Percentiles rank a stretch among this genome's conserved stretches.
These are phyloP conservation scores for Hanleya hanleyi DNA, from an alignment of 2,888 invertebrate species.

Conservation along the genomic window DNA sequence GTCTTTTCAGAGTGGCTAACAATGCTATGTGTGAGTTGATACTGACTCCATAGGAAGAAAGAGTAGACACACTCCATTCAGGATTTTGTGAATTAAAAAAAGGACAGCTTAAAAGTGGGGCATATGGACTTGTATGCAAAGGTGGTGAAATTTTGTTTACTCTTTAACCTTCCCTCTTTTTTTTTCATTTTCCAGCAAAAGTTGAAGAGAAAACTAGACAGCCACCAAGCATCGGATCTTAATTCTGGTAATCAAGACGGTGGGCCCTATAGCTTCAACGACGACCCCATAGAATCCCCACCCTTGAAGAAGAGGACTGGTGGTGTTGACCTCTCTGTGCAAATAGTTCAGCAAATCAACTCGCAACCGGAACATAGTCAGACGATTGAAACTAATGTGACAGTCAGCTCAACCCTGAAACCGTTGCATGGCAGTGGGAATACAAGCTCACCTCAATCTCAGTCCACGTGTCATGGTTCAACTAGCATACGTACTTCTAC, in stretches of 20 bases:
- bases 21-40: background rate
- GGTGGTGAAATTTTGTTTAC: background rate
- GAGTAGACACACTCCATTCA: too few relatives aligned
- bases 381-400: slow-evolving; percentile 92
- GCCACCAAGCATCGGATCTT: slow-evolving; percentile 11
- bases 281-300: slow-evolving; percentile 19
- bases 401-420: slow-evolving; percentile 85
- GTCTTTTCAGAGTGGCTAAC: background rate
- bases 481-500: slow-evolving; percentile 45
- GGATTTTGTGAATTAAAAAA: background rate
- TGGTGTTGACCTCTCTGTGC: slow-evolving; percentile 82
- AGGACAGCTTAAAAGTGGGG: background rate
- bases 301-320: slow-evolving; percentile 27
- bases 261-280: background rate
- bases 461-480: background rate
- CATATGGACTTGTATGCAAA: background rate
- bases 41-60: background rate
- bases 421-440: slow-evolving; percentile 74
- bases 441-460: background rate
- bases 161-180: background rate
- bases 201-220: slow-evolving; percentile 60
- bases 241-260: background rate
- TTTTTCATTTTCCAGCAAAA: slow-evolving; percentile 50
- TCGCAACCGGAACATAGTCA: slow-evolving; percentile 89
- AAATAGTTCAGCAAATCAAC: slow-evolving; percentile 90